Evolutionary conservation across 2,888 invertebrate genomes (phyloP).

Genomic region (Cheilosia soror): DNA sequence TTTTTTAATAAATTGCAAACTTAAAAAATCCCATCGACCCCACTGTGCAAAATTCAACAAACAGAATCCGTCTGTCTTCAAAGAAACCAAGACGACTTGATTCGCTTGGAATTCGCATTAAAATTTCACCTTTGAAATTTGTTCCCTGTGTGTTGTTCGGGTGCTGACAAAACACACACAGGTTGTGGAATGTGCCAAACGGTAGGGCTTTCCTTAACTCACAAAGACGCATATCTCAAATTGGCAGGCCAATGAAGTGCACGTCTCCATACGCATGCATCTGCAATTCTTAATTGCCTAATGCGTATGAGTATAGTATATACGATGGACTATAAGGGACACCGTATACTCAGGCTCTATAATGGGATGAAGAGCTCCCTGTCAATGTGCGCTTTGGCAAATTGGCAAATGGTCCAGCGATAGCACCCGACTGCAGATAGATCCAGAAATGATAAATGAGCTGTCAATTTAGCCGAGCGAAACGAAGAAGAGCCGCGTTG

Average conservation of each 20-base stretch:
- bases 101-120: conserved; percentile 64
- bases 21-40: not conserved
- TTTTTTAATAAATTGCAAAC: not conserved
- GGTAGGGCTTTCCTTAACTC: conserved; percentile 24
- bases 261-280: conserved; percentile 56
- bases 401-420: conserved; percentile 67
- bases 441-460: conserved; percentile 71
- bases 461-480: conserved; percentile 69
- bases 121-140: conserved; percentile 68
- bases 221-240: conserved; percentile 22
- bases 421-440: conserved; percentile 44
- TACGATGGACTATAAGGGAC: conserved; percentile 50
- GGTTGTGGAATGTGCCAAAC: conserved; percentile 15
- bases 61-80: conserved; percentile 27
- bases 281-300: conserved; percentile 64
- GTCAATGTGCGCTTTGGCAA: conserved; percentile 49
- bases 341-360: conserved; percentile 2
- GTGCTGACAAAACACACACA: conserved; percentile 21
- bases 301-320: conserved; percentile 25
- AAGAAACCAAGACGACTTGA: conserved; percentile 43
- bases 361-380: conserved; percentile 22
- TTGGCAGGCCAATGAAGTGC: conserved; percentile 60
- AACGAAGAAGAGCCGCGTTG: conserved; percentile 64
- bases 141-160: conserved; percentile 37
- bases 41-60: conserved; percentile 22